phyloP scores from a whole-genome alignment of 2,797 vertebrate species.

The Sparus aurata region DNA sequence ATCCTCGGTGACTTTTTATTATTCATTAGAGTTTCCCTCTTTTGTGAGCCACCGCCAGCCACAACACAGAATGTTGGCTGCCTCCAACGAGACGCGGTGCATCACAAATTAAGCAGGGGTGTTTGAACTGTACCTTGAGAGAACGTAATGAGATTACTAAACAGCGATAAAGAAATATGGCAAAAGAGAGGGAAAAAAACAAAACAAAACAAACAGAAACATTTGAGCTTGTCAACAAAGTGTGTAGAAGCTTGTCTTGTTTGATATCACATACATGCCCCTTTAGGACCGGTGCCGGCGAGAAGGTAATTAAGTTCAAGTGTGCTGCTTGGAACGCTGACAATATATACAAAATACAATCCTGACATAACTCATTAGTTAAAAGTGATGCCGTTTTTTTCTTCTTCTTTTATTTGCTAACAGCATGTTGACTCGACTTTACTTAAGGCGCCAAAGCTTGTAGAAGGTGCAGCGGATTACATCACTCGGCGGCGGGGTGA shows the following conservation, averaged over 20 bases:
- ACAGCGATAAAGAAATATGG: conserved; percentile 62
- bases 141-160: conserved; percentile 70
- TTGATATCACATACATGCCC: conserved; percentile 70
- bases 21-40: conserved; percentile 57
- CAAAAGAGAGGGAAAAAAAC: not conserved
- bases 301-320: conserved; percentile 56
- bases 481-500: conserved; percentile 12
- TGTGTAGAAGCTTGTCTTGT: conserved; percentile 67
- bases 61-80: conserved; percentile 38
- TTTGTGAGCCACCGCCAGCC: conserved; percentile 37
- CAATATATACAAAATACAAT: conserved; percentile 18
- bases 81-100: conserved; percentile 43
- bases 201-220: not conserved
- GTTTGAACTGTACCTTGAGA: conserved; percentile 67
- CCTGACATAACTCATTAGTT: conserved; percentile 4
- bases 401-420: conserved; percentile 6
- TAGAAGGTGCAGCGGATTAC: conserved; percentile 23
- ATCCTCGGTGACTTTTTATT: conserved; percentile 64
- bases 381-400: conserved; percentile 2
- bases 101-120: conserved; percentile 65
- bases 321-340: conserved; percentile 25
- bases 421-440: conserved; percentile 12
- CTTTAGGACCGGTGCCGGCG: conserved; percentile 56
- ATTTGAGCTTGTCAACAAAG: conserved; percentile 60
- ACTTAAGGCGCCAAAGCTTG: conserved; percentile 19